Percentiles rank a stretch among this genome's conserved stretches.
phyloP scores from a whole-genome alignment of 2,797 vertebrate species.

The Crypturellus tataupa region DNA sequence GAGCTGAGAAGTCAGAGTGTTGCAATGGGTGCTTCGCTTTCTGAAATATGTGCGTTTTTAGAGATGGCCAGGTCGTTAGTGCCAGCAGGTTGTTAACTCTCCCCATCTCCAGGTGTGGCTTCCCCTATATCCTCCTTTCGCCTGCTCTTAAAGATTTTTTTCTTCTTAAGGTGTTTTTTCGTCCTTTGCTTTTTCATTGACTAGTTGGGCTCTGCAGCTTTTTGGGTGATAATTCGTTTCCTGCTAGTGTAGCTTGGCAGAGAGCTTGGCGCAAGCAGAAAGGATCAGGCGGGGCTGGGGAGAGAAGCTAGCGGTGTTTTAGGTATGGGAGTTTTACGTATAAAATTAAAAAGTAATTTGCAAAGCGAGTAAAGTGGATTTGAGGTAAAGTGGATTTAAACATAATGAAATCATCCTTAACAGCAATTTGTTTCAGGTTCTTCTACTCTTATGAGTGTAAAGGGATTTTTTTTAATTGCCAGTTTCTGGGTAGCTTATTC shows the following conservation, averaged over 20 bases:
- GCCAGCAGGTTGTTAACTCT: neutral
- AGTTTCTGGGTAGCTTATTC: conserved; percentile 58
- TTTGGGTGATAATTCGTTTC: neutral
- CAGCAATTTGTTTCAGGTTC: conserved; percentile 42
- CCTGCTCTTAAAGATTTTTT: conserved; percentile 9
- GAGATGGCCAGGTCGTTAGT: neutral
- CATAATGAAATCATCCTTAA: conserved; percentile 62
- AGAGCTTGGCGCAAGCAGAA: neutral
- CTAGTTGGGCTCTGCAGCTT: neutral
- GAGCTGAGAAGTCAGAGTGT: neutral
- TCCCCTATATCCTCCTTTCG: neutral
- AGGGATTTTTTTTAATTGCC: conserved; percentile 52
- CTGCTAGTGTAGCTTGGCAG: neutral
- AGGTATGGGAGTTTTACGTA: conserved; percentile 8
- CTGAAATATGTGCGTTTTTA: neutral
- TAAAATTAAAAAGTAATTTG: conserved; percentile 59
- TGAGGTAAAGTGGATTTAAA: conserved; percentile 44
- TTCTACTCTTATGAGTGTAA: conserved; percentile 68
- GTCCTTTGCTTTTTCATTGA: neutral
- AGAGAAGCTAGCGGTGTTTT: neutral
- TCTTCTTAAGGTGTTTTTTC: neutral
- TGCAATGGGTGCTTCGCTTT: conserved; percentile 1
- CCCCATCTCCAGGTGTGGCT: neutral
- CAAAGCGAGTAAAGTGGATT: conserved; percentile 13
- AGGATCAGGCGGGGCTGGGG: neutral